A percentile compares a stretch with the other conserved stretches of the same genome.
Evolutionary conservation across 35 echinoderm and acorn worm genomes (phyloP).

Genomic region (Hemicentrotus pulcherrimus): DNA sequence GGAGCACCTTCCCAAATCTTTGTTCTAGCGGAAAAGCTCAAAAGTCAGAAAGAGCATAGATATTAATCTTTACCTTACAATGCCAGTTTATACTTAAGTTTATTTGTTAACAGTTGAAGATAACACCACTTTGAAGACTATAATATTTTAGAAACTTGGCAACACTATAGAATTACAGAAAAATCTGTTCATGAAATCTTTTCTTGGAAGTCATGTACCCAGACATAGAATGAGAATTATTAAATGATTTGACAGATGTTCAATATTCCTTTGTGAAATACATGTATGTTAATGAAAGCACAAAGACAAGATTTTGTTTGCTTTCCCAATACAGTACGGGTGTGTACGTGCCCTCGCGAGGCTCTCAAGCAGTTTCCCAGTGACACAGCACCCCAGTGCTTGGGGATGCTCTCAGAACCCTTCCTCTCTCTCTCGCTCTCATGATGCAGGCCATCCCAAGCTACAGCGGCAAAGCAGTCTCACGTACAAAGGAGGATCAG

Average conservation of each 20-base stretch:
- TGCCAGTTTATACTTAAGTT: too few relatives aligned
- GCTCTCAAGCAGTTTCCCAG: conserved; percentile 70
- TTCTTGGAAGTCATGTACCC: too few relatives aligned
- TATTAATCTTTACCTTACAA: too few relatives aligned
- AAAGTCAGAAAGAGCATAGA: too few relatives aligned
- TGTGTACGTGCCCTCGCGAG: conserved; percentile 70
- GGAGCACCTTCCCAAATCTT: too few relatives aligned
- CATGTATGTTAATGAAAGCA: neutral
- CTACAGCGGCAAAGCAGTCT: conserved; percentile 43
- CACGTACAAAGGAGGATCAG: conserved; percentile 22
- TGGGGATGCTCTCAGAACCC: conserved; percentile 82
- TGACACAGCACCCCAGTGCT: conserved; percentile 74
- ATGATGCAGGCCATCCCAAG: conserved; percentile 19
- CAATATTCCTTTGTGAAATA: neutral
- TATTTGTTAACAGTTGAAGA: too few relatives aligned
- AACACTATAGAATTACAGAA: too few relatives aligned
- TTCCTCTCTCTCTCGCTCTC: conserved; percentile 54
- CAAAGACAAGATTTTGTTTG: neutral
- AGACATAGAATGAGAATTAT: too few relatives aligned
- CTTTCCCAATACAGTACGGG: conserved; percentile 66
- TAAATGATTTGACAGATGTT: neutral
- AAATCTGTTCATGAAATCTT: too few relatives aligned
- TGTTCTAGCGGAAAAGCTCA: too few relatives aligned
- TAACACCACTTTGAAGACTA: too few relatives aligned
- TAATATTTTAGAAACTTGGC: too few relatives aligned